phyloP scores from a whole-genome alignment of 1,140 invertebrate species.

The Drosophila busckii region DNA sequence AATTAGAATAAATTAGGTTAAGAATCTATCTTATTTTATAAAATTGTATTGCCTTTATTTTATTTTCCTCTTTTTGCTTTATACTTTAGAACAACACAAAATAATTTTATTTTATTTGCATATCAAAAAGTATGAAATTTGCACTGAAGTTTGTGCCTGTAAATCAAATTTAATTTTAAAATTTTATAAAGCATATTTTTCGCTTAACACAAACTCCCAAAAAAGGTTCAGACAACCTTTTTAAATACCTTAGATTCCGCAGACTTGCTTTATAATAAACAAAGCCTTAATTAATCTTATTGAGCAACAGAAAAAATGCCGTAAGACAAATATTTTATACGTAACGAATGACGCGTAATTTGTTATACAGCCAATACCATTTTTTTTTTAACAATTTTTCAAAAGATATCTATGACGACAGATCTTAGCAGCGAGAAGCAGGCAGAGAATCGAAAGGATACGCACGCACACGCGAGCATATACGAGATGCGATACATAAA shows the following conservation, averaged over 20 bases:
- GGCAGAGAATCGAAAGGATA: constrained; percentile 29
- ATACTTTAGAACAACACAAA: no score
- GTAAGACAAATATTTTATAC: constrained; percentile 7
- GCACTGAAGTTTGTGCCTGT: no score
- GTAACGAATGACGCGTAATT: constrained; percentile 35
- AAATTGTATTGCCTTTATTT: background rate
- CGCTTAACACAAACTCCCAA: no score
- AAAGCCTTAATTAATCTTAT: constrained; percentile 43
- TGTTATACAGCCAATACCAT: constrained; percentile 29
- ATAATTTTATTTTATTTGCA: no score
- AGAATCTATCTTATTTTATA: no score
- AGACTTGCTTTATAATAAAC: constrained; percentile 22
- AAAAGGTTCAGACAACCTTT: no score
- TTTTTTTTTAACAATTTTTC: constrained; percentile 45
- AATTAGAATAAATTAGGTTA: no score
- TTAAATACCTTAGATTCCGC: background rate
- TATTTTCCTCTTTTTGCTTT: background rate
- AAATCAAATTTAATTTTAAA: no score
- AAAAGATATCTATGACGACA: constrained; percentile 38
- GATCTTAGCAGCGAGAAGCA: constrained; percentile 19
- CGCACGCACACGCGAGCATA: constrained; percentile 7
- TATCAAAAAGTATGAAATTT: no score
- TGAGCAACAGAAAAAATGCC: background rate
- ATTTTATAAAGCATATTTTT: no score
- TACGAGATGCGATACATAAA: constrained; percentile 1